Evolutionary conservation across 2,113 vertebrate genomes (phyloP), one percentile per base, ranked within the genome.

Genomic region (Falco punctatus): DNA sequence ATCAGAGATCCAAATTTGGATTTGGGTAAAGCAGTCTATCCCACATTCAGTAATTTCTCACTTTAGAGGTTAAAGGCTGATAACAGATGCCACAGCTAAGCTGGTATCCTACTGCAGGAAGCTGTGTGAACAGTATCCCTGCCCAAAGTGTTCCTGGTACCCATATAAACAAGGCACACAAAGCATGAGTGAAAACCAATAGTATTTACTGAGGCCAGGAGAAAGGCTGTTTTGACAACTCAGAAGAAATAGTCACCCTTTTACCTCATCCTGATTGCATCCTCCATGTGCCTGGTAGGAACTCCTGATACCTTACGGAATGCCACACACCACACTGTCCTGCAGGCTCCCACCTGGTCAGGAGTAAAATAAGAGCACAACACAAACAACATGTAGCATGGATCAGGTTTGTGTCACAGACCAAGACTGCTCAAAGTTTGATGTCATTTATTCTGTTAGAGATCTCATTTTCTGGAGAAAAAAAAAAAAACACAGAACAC

Each of bases 251-350:
- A 52, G 35, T 35, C 42, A 75, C 14, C 8, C 13, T 83, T 7
- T 59, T n/a, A 49, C 13, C 33, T 78, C 40, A 51, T 2, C 5
- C 15, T 64, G 30, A 42, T 21, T 0, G 2, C 42, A 67, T 22
- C 28, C 42, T 74, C 9, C 14, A 35, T 23, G 11, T 0, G 0
- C 9, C 46, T 6, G 2, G 11, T 11, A 18, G 22, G 30, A 54
- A 4, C 5, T 1, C 13, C 33, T 38, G 61, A 28, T 74, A 40
- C 7, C 6, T 32, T 28, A 22, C 6, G 48, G 27, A 15, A 23
- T 11, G 48, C 15, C 54, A 19, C 70, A 59, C 28, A 51, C 3
- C 15, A 14, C 5, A 23, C 8, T 19, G 4, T 57, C 38, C 33
- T 59, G 27, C 46, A 81, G 35, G 13, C 0, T 74, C 21, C 12